phyloP scores from a whole-genome alignment of 92 coral and sea anemone species.

The Palythoa grandis region DNA sequence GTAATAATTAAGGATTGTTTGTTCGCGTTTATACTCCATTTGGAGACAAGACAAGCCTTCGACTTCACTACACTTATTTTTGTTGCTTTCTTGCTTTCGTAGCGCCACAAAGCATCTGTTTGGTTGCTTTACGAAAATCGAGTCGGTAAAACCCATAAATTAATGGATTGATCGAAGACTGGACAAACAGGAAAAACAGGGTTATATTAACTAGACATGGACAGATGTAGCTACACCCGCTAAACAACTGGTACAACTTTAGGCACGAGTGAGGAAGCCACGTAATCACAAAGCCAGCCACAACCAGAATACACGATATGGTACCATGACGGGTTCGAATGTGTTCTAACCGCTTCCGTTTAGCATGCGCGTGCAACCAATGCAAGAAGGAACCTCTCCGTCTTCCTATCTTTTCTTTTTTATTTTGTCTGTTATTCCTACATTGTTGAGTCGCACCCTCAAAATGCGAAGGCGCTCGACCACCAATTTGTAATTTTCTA shows the following conservation, averaged over 20 bases:
- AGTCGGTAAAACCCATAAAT: constrained; percentile 28
- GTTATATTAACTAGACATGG: constrained; percentile 9
- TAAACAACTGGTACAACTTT: not conserved
- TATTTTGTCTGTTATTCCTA: not conserved
- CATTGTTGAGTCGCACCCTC: too few species aligned
- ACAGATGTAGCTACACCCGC: not conserved
- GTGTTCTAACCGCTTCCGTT: constrained; percentile 13
- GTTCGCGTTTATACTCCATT: too few species aligned
- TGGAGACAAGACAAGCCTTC: too few species aligned
- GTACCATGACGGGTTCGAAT: constrained; percentile 23
- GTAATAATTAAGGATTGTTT: too few species aligned
- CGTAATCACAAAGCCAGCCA: constrained; percentile 14
- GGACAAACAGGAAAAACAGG: constrained; percentile 22
- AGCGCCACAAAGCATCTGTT: not conserved
- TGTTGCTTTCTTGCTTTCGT: not conserved
- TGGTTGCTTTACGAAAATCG: constrained; percentile 30
- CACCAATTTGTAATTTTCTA: not conserved
- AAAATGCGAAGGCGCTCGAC: not conserved
- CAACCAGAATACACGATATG: constrained; percentile 5
- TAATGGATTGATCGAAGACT: constrained; percentile 29
- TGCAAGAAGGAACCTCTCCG: not conserved
- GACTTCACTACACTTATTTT: not conserved
- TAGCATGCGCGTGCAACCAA: not conserved
- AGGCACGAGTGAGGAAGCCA: constrained; percentile 15
- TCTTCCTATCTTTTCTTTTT: not conserved